Base-by-base conservation (phyloP, 2,888 invertebrate species). In the Galerucella pusilla region DNA sequence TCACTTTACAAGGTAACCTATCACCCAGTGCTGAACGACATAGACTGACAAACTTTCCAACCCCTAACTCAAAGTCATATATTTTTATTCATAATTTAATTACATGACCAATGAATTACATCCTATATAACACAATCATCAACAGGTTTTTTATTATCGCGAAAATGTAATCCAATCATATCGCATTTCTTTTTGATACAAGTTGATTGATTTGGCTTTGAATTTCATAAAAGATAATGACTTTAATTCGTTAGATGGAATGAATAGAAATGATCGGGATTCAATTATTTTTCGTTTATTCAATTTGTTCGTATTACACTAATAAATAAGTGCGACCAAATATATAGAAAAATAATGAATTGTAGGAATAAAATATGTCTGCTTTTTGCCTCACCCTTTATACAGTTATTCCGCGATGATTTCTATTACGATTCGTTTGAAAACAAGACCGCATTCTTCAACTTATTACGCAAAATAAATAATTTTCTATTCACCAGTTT, bases 171-270 rank as follows among this genome's bases (percentile, higher is more conserved):
- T 61, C 61, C 61, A 69, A 69, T 69, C 49, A 61, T 61, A 7
- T 45, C 20, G 4, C 20, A 11, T 28, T 42, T 69, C 20, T 69
- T 60, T 60, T 49, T 46, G 61, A 69, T 60, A 42, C 35, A 60
- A 60, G 49, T 60, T 69, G 35, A 69, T 69, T 60, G 68, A 69
- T 69, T 69, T 28, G 60, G 45, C 68, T 69, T 61, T 69, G 61
- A 61, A 69, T 10, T 57, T 10, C 3, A 61, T 60, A 35, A 35
- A 67, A 67, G 49, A 11, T 49, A 49, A 49, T 49, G 49, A 49
- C 2, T 49, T 59, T 60, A 60, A 68, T 68, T 68, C 57, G 59
- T 45, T 68, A 35, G 28, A n/a, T 16, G 54, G 14, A 68, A 54
- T 57, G 16, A 54, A 16, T 57, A 20, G n/a, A 49, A 12, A 54